Base-by-base conservation (phyloP, 2,113 vertebrate species). In the Xyliphius kryptos region DNA sequence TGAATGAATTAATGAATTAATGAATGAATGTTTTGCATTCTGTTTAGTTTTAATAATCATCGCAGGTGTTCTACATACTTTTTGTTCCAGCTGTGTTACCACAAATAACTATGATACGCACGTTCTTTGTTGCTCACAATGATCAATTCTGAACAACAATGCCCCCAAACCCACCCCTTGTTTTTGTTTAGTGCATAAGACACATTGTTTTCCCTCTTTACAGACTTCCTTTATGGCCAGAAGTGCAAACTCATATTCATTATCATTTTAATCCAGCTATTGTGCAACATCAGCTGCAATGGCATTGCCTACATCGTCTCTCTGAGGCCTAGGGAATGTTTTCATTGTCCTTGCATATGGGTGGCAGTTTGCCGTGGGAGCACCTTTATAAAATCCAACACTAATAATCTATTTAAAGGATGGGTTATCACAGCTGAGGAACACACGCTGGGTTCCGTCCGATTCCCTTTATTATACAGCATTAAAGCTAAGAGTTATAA, bases 401-500 rank as follows among this genome's bases (percentile, higher is more conserved):
- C 2, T 11, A 14, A 16, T 49, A 63, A 77, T 82, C 78, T 82
- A 81, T 81, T 77, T 82, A 79, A 83, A 82, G 85, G 83, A 87
- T 41, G 40, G 40, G 13, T 41, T 46, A 46, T 46, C n/a, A n/a
- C 43, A 46, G 43, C 40, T 41, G 14, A 13, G 73, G 72, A 77
- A 81, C 74, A 77, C 76, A 81, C 82, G 78, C 84, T 74, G 79
- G 75, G 77, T 81, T 79, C 74, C 77, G 84, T 83, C 83, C 80
- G 76, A 85, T 87, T 85, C 76, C 76, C 80, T 85, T 86, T 84
- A 89, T 87, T 89, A 87, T 77, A 84, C 79, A 78, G 74, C 64
- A 72, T 32, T 77, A 86, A 87, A 87, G 87, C 85, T 87, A 85
- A 80, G 69, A 83, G 81, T 85, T 86, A 88, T 87, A 86, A 88